Evolutionary conservation across 2,888 invertebrate species (phyloP).

Genomic region (Epiblema foenella): DNA sequence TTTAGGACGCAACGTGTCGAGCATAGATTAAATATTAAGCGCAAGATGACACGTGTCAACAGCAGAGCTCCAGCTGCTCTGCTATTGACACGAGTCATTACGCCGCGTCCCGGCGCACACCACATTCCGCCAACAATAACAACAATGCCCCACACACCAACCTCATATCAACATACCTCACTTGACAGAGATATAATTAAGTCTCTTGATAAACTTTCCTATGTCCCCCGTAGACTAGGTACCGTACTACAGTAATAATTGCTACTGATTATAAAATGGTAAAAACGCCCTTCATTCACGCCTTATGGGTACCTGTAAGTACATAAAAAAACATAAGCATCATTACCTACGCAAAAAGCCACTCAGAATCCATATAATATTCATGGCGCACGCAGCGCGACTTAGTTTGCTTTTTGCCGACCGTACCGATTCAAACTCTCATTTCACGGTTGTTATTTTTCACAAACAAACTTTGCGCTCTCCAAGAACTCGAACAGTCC

Average conservation of each 20-base stretch:
- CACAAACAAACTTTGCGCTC: slow-evolving; percentile 28
- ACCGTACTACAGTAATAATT: not conserved
- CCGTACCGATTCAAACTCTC: slow-evolving; percentile 31
- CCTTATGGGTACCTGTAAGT: no score
- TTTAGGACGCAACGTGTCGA: slow-evolving; percentile 30
- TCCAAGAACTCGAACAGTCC: slow-evolving; percentile 30
- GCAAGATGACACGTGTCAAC: slow-evolving; percentile 38
- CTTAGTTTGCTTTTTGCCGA: slow-evolving; percentile 27
- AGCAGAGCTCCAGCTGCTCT: slow-evolving; percentile 43
- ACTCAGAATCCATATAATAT: slow-evolving; percentile 26
- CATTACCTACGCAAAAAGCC: slow-evolving; percentile 21
- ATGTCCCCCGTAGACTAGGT: not conserved
- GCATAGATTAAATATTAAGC: slow-evolving; percentile 35
- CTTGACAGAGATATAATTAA: slow-evolving; percentile 19
- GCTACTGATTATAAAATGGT: slow-evolving; percentile 3
- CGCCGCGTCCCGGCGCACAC: slow-evolving; percentile 46
- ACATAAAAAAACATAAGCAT: slow-evolving; percentile 17
- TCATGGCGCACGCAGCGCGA: slow-evolving; percentile 19
- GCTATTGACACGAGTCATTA: slow-evolving; percentile 59
- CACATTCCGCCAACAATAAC: slow-evolving; percentile 16
- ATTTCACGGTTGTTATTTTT: slow-evolving; percentile 37
- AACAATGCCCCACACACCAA: slow-evolving; percentile 28
- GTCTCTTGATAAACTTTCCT: not conserved
- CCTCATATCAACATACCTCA: slow-evolving; percentile 10
- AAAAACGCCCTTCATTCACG: not conserved